Evolutionary conservation across 1,140 invertebrate species (phyloP), one percentile per base, ranked within the genome.

Genomic region (Paraescarpia echinospica): DNA sequence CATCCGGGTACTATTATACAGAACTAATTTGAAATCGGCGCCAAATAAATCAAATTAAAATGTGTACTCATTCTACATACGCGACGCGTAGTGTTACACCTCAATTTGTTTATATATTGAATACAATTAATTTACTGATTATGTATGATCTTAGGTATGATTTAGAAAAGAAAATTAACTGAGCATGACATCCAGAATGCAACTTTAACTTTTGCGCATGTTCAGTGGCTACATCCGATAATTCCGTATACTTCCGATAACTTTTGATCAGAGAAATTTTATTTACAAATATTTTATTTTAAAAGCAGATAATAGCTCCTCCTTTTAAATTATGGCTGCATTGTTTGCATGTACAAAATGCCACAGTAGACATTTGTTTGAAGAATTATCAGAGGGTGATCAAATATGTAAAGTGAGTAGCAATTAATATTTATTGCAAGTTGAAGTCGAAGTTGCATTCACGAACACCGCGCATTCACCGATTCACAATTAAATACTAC

Each of bases 311-410:
- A 77, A 77, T 77, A 18, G 22, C 22, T 27, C 14, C 0, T 51
- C 48, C 48, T n/a, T 77, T 77, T 77, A 77, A 22, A 18, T 77
- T 22, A 90, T 90, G 90, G 94, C 97, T 95, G 97, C 97, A 93
- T 96, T 99, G 93, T 99, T 99, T 96, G 98, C 98, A 89, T 99
- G 98, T 96, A 99, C 98, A 92, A 98, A 98, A 95, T 99, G 98
- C 97, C 99, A 99, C 96, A 98, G 98, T 93, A 97, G 98, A 95
- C 98, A 99, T 97, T 98, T 98, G 91, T 99, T 99, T 96, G 98
- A 99, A 96, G 98, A 99, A 96, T 97, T 99, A 94, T 99, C 98
- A 92, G 97, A 98, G 93, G 98, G 98, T 59, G 98, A 99, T 96
- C 98, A 99, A 96, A 97, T 99, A 94, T 99, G 98, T 97, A 99